These are phyloP conservation scores for Antrozous pallidus DNA, from an alignment of 2,797 vertebrate genomes.

Conservation along the genomic window DNA sequence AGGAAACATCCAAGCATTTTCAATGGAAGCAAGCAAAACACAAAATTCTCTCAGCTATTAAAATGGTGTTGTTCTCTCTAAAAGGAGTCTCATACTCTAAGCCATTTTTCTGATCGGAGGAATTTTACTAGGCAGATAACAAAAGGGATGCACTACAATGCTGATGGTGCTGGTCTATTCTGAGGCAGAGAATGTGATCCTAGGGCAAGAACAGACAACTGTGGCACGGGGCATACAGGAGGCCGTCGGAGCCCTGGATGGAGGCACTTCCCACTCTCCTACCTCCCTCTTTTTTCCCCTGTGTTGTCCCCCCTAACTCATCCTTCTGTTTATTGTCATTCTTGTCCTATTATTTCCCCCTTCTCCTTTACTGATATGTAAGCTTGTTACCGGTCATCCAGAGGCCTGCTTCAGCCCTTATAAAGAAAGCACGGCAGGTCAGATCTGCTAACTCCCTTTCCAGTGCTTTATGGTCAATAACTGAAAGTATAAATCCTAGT, in stretches of 20 bases:
- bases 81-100: not conserved
- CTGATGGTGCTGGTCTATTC: not conserved
- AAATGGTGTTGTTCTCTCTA: not conserved
- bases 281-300: not conserved
- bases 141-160: not conserved
- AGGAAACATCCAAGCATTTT: constrained; percentile 1
- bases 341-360: not conserved
- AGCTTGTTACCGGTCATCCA: not conserved
- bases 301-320: not conserved
- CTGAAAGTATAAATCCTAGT: not conserved
- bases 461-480: not conserved
- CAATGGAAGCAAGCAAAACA: constrained; percentile 20
- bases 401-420: not conserved
- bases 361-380: not conserved
- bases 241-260: not conserved
- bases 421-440: not conserved
- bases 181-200: not conserved
- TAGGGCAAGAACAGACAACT: not conserved
- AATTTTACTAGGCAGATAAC: not conserved
- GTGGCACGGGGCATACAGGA: not conserved
- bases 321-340: not conserved
- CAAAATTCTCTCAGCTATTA: constrained; percentile 2
- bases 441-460: not conserved
- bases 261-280: not conserved
- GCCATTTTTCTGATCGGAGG: not conserved